Conservation (phyloP, 2,888 invertebrate genomes). For the Ormyrus pomaceus region DNA sequence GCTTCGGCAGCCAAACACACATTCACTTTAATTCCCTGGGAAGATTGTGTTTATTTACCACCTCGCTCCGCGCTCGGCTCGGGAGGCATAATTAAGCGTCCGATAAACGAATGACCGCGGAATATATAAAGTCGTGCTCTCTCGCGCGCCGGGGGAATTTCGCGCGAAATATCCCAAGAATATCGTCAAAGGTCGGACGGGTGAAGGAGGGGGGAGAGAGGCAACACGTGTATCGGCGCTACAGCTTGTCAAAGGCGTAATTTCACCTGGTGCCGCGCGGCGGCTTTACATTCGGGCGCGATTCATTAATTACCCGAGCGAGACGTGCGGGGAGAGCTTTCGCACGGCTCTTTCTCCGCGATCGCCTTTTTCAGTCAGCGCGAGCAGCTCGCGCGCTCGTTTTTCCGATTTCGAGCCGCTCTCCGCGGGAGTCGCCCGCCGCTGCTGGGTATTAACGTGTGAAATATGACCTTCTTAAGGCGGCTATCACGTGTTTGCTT, state of each 20-base stretch:
- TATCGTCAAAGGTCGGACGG: conserved; percentile 17
- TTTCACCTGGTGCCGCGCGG: conserved; percentile 31
- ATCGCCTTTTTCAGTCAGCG: background rate
- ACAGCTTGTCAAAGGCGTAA: conserved; percentile 41
- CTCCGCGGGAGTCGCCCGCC: background rate
- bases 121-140: conserved; percentile 20
- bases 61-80: background rate
- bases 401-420: conserved; percentile 24
- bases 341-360: conserved; percentile 38
- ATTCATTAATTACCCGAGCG: conserved; percentile 49
- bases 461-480: conserved; percentile 47
- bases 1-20: background rate
- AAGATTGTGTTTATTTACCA: conserved; percentile 33
- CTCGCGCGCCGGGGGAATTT: conserved; percentile 27
- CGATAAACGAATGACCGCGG: conserved; percentile 42
- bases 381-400: background rate
- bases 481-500: conserved; percentile 2
- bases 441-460: conserved; percentile 7
- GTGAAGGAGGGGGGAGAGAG: too few species aligned
- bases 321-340: conserved; percentile 42
- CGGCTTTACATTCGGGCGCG: conserved; percentile 42
- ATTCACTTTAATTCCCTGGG: conserved; percentile 24
- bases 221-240: conserved; percentile 36
- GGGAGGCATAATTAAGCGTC: conserved; percentile 31
- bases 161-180: conserved; percentile 26